These are phyloP conservation scores for Papilio elwesi DNA, from an alignment of 2,888 invertebrate genomes.

Conservation along the genomic window DNA sequence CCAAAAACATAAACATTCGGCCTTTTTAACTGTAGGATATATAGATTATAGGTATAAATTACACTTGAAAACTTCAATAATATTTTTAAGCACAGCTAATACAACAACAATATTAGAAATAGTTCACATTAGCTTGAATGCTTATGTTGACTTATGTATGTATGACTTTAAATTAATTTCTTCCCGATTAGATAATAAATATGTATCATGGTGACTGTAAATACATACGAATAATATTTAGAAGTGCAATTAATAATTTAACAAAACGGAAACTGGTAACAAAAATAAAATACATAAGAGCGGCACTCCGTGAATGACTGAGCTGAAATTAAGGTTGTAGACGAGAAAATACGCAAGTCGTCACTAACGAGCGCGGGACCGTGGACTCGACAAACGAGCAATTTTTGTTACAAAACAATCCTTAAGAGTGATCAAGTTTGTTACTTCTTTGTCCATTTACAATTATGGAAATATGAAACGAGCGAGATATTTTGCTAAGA, in stretches of 20 bases:
- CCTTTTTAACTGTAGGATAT: too few relatives aligned
- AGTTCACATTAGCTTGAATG: too few relatives aligned
- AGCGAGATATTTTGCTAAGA: not conserved
- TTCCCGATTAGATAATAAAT: too few relatives aligned
- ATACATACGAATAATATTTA: not conserved
- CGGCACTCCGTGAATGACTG: slow-evolving; percentile 25
- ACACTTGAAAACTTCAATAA: too few relatives aligned
- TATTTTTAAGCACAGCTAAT: too few relatives aligned
- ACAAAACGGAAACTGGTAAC: slow-evolving; percentile 5
- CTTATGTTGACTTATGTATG: too few relatives aligned
- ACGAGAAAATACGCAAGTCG: slow-evolving; percentile 32
- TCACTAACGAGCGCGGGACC: slow-evolving; percentile 36
- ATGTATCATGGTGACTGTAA: too few relatives aligned
- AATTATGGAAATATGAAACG: slow-evolving; percentile 22
- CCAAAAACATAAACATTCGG: too few relatives aligned
- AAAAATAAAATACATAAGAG: slow-evolving; percentile 3
- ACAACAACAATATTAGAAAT: too few relatives aligned
- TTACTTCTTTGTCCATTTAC: slow-evolving; percentile 30
- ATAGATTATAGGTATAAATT: too few relatives aligned
- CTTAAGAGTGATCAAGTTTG: slow-evolving; percentile 38
- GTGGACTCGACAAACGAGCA: slow-evolving; percentile 37
- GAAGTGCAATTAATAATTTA: slow-evolving; percentile 24
- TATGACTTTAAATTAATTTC: too few relatives aligned
- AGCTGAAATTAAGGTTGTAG: slow-evolving; percentile 28
- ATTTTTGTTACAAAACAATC: slow-evolving; percentile 40